phyloP scores from a whole-genome alignment of 2,888 invertebrate species.

The Pollenia labialis region DNA sequence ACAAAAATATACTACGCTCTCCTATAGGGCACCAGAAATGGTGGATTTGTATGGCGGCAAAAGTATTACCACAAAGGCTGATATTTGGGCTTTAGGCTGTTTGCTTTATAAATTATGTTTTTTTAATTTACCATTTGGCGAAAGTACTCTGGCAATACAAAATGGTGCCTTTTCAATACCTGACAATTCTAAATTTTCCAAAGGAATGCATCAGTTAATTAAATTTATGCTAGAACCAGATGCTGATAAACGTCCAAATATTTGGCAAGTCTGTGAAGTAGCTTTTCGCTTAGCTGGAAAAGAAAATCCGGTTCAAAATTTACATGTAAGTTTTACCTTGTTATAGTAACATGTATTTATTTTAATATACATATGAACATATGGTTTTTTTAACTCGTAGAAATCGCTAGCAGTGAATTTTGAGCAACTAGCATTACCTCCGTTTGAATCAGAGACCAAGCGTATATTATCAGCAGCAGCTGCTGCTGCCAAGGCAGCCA shows the following conservation, averaged over 20 bases:
- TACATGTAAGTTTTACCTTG: conserved; percentile 86
- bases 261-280: conserved; percentile 91
- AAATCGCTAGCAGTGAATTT: conserved; percentile 87
- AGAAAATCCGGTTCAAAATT: conserved; percentile 92
- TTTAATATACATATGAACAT: background rate
- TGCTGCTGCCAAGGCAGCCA: conserved; percentile 80
- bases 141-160: conserved; percentile 96
- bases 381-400: conserved; percentile 83
- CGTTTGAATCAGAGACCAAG: conserved; percentile 89
- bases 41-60: conserved; percentile 94
- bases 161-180: conserved; percentile 94
- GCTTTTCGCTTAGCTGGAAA: conserved; percentile 89
- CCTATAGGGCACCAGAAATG: conserved; percentile 97
- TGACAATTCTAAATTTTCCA: conserved; percentile 90
- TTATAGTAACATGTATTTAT: background rate
- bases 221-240: conserved; percentile 94
- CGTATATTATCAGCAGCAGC: conserved; percentile 81
- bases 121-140: conserved; percentile 95
- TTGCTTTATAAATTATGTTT: conserved; percentile 95
- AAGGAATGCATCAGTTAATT: conserved; percentile 89
- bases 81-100: conserved; percentile 96
- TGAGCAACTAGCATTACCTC: conserved; percentile 88
- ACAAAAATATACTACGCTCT: conserved; percentile 94
- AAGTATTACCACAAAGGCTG: conserved; percentile 93
- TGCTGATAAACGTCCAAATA: conserved; percentile 92